phyloP scores from a whole-genome alignment of 2,888 invertebrate species.

The Mactromeris polynyma region DNA sequence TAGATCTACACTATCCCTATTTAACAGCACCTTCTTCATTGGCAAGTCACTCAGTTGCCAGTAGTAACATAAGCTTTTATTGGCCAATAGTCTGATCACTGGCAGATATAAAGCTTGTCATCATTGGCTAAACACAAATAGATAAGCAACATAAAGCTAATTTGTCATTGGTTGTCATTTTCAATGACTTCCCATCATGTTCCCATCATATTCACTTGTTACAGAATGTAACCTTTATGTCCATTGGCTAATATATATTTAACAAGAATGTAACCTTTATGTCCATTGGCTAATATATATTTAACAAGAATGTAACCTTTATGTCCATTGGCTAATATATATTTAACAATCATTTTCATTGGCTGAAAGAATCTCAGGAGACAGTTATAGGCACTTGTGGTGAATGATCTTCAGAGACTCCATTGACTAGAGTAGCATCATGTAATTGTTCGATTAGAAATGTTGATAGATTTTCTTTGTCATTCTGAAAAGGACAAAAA shows the following conservation, averaged over 20 bases:
- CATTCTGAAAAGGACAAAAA: conserved; percentile 52
- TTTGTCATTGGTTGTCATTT: conserved; percentile 23
- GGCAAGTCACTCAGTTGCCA: neutral
- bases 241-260: neutral
- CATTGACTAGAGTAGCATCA: conserved; percentile 59
- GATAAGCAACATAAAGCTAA: conserved; percentile 20
- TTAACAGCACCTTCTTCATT: neutral
- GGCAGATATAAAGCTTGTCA: conserved; percentile 9
- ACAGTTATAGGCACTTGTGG: conserved; percentile 63
- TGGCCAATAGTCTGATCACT: neutral
- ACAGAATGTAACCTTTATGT: neutral
- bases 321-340: neutral
- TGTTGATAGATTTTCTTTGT: conserved; percentile 55
- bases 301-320: neutral
- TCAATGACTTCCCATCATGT: neutral
- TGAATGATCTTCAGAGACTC: conserved; percentile 45
- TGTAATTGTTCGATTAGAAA: conserved; percentile 58
- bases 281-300: neutral
- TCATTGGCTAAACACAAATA: conserved; percentile 6
- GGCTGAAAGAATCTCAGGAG: conserved; percentile 40
- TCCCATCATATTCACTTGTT: neutral
- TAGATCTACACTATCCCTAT: neutral
- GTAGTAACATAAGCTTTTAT: neutral
- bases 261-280: neutral
- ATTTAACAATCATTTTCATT: conserved; percentile 8